Percentiles rank a stretch among this genome's conserved stretches.
These are phyloP conservation scores for Passer montanus DNA, from an alignment of 2,113 vertebrate genomes.

Conservation along the genomic window DNA sequence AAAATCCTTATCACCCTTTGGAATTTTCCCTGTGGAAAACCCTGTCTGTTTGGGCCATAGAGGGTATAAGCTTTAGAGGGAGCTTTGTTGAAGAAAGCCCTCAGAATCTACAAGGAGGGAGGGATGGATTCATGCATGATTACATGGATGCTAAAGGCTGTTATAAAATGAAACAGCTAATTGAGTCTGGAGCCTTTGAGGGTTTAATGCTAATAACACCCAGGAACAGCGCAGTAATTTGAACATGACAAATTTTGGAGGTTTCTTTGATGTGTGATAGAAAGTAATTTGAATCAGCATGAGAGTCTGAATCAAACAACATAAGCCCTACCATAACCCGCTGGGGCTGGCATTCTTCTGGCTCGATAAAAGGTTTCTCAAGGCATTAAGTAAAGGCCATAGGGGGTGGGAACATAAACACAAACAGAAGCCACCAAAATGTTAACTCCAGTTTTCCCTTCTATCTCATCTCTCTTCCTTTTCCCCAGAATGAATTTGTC, in stretches of 20 bases:
- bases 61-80: background rate
- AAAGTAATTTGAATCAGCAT: slow-evolving; percentile 52
- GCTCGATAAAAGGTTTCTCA: slow-evolving; percentile 18
- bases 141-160: background rate
- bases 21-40: background rate
- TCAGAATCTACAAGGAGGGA: background rate
- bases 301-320: slow-evolving; percentile 24
- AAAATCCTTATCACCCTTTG: background rate
- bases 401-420: background rate
- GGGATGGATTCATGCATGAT: background rate
- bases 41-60: background rate
- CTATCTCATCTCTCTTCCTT: background rate
- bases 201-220: background rate
- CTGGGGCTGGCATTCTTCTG: background rate
- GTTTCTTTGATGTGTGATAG: slow-evolving; percentile 46
- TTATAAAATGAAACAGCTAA: slow-evolving; percentile 29
- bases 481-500: background rate
- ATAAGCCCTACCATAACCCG: background rate
- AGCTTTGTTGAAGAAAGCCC: background rate
- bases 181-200: slow-evolving; percentile 23
- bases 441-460: background rate
- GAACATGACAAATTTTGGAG: background rate
- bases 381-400: background rate
- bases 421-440: slow-evolving; percentile 12
- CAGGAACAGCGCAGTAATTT: background rate